Conservation (phyloP, 1,140 invertebrate genomes). For the Tigriopus japonicus region DNA sequence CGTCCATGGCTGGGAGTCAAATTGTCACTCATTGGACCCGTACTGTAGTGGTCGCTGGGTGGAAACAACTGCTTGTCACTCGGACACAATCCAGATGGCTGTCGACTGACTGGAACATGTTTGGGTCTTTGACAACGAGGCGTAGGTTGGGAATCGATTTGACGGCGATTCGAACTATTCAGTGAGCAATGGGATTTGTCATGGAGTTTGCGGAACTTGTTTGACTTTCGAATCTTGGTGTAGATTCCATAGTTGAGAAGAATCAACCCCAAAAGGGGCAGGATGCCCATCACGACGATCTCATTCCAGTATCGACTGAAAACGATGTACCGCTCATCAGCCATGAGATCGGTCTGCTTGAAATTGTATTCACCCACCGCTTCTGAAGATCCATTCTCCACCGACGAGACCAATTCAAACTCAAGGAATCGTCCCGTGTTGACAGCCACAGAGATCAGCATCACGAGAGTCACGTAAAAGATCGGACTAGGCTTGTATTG, state of each 20-base stretch:
- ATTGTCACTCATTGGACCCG: neutral
- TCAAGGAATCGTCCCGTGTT: constrained; percentile 3
- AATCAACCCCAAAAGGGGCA: constrained; percentile 1
- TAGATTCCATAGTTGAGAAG: constrained; percentile 10
- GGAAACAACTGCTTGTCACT: neutral
- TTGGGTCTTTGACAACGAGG: neutral
- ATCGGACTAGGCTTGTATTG: constrained; percentile 9
- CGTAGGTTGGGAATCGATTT: too few relatives aligned
- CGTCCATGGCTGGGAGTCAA: neutral
- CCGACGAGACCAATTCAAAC: neutral
- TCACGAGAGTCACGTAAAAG: constrained; percentile 7
- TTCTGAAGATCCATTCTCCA: neutral
- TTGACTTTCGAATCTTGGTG: constrained; percentile 4
- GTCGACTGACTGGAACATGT: neutral
- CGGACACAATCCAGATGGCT: neutral
- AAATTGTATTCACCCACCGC: neutral
- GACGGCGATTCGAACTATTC: too few relatives aligned
- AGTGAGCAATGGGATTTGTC: neutral
- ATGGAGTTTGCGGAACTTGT: constrained; percentile 4
- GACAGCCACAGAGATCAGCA: neutral
- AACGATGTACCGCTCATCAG: constrained; percentile 2
- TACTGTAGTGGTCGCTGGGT: too few relatives aligned
- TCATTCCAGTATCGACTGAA: constrained; percentile 1
- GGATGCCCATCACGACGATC: constrained; percentile 3
- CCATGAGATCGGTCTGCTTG: constrained; percentile 2